These are phyloP conservation scores for Noctua pronuba DNA, from an alignment of 2,888 invertebrate genomes.

Conservation along the genomic window DNA sequence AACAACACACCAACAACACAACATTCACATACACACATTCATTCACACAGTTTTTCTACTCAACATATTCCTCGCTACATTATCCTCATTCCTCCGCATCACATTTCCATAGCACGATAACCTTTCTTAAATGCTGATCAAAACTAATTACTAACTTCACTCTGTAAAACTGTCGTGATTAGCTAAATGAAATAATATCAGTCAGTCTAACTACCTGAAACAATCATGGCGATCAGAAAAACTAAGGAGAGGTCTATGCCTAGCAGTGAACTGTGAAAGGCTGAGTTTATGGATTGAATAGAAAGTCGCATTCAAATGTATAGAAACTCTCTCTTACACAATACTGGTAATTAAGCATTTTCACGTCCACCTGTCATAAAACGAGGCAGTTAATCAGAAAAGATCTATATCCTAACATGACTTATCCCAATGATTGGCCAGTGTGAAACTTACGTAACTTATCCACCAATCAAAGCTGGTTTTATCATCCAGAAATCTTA, in stretches of 20 bases:
- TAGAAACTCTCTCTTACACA: not conserved
- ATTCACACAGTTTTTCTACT: too few species aligned
- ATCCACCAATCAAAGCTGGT: slow-evolving; percentile 37
- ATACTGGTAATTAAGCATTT: slow-evolving; percentile 14
- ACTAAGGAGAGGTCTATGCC: not conserved
- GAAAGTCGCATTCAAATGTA: slow-evolving; percentile 5
- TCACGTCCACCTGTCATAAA: slow-evolving; percentile 40
- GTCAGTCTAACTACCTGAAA: not conserved
- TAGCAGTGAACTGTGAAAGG: not conserved
- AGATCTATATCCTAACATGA: slow-evolving; percentile 36
- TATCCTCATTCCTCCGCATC: too few species aligned
- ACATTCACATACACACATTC: too few species aligned
- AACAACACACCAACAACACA: too few species aligned
- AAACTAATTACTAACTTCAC: not conserved
- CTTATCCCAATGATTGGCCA: slow-evolving; percentile 16
- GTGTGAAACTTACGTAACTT: slow-evolving; percentile 16
- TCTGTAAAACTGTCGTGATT: not conserved
- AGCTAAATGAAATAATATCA: not conserved
- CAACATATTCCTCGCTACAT: too few species aligned
- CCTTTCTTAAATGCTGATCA: not conserved
- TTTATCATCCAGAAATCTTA: slow-evolving; percentile 53
- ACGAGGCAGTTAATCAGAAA: slow-evolving; percentile 23
- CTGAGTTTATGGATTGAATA: not conserved
- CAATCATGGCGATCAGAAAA: not conserved
- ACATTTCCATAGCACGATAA: too few species aligned